These are phyloP conservation scores for Hemicordylus capensis DNA, from an alignment of 2,113 vertebrate species.

Conservation along the genomic window DNA sequence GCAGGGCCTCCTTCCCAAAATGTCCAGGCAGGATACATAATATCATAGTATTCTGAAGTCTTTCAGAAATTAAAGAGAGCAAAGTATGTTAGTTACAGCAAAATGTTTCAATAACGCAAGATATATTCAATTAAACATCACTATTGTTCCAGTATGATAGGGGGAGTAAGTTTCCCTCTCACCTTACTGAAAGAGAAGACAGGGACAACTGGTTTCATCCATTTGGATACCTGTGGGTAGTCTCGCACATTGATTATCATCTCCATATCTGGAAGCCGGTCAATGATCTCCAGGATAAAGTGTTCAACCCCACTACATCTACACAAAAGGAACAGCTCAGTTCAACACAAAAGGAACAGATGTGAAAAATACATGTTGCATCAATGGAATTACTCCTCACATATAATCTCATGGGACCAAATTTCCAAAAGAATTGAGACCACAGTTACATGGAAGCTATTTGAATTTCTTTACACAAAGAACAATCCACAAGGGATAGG, in stretches of 20 bases:
- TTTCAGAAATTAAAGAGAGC: constrained; percentile 63
- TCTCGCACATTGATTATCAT: constrained; percentile 96
- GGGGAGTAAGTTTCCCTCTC: constrained; percentile 16
- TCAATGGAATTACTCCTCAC: background rate
- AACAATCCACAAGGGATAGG: background rate
- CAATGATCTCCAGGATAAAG: constrained; percentile 89
- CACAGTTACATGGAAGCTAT: background rate
- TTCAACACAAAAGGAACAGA: background rate
- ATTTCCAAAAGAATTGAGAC: background rate
- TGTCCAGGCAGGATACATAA: constrained; percentile 99
- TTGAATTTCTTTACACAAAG: background rate
- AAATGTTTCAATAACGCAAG: background rate
- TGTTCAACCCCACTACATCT: constrained; percentile 97
- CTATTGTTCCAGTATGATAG: background rate
- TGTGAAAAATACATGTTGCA: background rate
- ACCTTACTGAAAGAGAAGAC: constrained; percentile 99
- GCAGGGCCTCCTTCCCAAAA: constrained; percentile 99
- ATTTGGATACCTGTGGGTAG: constrained; percentile 92
- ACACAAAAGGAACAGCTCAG: constrained; percentile 3
- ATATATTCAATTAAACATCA: background rate
- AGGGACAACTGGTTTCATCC: constrained; percentile 87
- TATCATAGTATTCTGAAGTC: constrained; percentile 93
- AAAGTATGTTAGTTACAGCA: background rate
- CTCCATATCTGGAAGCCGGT: constrained; percentile 89
- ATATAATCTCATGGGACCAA: background rate